These are phyloP conservation scores for Falco punctatus DNA, from an alignment of 2,113 vertebrate species.

Conservation along the genomic window DNA sequence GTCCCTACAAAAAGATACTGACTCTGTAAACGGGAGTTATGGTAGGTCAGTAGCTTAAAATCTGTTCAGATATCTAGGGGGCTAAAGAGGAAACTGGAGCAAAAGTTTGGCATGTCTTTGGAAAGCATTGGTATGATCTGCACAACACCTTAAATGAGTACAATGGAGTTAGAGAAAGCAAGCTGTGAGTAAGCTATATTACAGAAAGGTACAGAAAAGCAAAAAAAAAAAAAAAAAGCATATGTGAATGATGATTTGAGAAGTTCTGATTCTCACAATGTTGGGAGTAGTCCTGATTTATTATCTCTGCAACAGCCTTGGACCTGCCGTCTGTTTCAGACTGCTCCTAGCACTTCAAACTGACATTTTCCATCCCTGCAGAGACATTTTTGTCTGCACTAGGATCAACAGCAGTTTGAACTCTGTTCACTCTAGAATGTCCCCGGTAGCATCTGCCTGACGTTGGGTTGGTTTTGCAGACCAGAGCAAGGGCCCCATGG, in stretches of 20 bases:
- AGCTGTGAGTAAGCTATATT: background rate
- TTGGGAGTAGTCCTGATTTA: background rate
- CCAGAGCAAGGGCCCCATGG: constrained; percentile 12
- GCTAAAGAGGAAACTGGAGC: background rate
- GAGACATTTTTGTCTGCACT: background rate
- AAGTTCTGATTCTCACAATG: background rate
- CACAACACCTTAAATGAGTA: background rate
- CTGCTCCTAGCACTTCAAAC: background rate
- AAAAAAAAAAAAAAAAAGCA: background rate
- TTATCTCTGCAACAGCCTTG: background rate
- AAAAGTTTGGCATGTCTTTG: constrained; percentile 29
- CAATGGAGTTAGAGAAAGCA: background rate
- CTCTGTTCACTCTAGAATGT: background rate
- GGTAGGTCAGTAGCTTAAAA: background rate
- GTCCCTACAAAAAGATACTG: background rate
- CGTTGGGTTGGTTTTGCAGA: background rate
- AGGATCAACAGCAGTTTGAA: background rate
- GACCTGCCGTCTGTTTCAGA: background rate
- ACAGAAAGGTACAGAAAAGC: background rate
- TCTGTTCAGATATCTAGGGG: background rate
- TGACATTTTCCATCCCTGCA: background rate
- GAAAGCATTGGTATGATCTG: constrained; percentile 1
- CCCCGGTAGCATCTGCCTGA: constrained; percentile 22
- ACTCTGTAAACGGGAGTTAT: background rate
- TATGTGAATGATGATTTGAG: background rate